Evolutionary conservation across 2,113 vertebrate genomes (phyloP).

Genomic region (Capreolus pygargus): DNA sequence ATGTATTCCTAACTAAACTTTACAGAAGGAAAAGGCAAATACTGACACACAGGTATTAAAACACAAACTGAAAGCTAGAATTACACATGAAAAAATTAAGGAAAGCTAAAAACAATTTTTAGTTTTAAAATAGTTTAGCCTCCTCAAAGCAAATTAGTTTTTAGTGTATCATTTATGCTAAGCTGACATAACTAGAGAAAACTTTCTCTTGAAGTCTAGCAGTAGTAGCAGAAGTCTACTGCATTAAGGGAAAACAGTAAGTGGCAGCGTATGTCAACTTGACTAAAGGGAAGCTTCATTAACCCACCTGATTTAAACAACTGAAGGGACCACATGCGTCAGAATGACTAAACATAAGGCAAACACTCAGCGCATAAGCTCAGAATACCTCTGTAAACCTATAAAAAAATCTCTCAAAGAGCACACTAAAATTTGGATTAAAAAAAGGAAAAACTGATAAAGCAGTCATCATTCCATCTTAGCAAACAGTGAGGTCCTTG

Average conservation of each 20-base stretch:
- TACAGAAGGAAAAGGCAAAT: neutral
- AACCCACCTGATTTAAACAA: neutral
- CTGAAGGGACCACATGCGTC: neutral
- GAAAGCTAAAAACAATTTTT: neutral
- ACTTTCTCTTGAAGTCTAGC: neutral
- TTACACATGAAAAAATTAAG: neutral
- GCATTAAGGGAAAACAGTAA: neutral
- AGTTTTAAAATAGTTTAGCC: neutral
- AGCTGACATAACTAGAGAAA: neutral
- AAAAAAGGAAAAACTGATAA: neutral
- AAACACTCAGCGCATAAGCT: neutral
- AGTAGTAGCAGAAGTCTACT: neutral
- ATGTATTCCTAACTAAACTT: neutral
- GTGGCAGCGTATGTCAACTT: neutral
- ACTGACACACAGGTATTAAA: neutral
- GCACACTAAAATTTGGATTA: neutral
- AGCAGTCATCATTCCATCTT: neutral
- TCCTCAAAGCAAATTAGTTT: neutral
- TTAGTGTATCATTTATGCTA: constrained; percentile 12
- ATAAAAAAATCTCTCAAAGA: neutral
- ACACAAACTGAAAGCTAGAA: neutral
- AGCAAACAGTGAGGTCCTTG: neutral
- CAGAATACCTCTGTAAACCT: neutral
- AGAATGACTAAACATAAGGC: neutral
- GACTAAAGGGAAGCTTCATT: neutral